Percentiles rank a stretch among this genome's conserved stretches.
Conservation (phyloP, 2,797 vertebrate genomes). For the Ciconia nigra region DNA sequence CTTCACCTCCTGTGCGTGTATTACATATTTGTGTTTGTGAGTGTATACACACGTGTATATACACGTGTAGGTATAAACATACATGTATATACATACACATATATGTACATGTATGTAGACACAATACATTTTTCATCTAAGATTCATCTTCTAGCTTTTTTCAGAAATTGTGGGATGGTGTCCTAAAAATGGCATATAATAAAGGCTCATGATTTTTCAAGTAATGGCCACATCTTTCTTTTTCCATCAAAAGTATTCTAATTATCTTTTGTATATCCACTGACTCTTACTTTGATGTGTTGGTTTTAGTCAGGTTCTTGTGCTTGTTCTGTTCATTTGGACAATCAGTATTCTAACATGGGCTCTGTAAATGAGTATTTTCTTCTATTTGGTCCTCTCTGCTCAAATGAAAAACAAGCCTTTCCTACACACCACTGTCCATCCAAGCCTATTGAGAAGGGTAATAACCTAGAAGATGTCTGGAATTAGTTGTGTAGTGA, state of each 20-base stretch:
- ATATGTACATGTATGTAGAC: too few species aligned
- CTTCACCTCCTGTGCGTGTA: neutral
- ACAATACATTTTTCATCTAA: neutral
- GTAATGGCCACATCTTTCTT: neutral
- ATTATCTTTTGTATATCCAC: neutral
- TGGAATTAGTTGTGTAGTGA: neutral
- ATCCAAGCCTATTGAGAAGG: neutral
- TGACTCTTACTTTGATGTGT: neutral
- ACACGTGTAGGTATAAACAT: neutral
- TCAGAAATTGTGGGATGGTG: neutral
- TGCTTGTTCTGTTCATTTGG: neutral
- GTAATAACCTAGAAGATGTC: neutral
- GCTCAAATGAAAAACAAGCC: neutral
- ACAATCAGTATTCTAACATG: neutral
- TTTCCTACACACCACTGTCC: neutral
- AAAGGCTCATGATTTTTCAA: neutral
- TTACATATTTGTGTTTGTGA: neutral
- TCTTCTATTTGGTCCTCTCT: neutral
- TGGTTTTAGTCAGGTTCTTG: neutral
- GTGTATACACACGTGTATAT: neutral
- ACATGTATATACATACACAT: accelerated
- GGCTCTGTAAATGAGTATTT: neutral
- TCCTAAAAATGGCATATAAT: neutral
- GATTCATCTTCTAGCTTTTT: neutral
- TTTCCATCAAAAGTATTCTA: neutral